Evolutionary conservation across 2,888 invertebrate species (phyloP).

Genomic region (Stratiomys singularior): DNA sequence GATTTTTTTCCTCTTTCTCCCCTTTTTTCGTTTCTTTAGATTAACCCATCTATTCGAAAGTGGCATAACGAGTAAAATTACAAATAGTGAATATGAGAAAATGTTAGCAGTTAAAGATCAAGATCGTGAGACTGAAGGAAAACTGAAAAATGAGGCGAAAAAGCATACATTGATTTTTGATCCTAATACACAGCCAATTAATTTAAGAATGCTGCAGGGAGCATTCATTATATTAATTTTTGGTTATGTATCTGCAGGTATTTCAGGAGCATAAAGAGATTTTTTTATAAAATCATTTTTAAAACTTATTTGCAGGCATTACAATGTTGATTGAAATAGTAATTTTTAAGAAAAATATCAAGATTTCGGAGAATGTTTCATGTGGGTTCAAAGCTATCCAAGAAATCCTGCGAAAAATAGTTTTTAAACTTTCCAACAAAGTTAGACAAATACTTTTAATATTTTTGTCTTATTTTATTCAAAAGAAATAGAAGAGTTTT

Average conservation of each 20-base stretch:
- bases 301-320: not conserved
- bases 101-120: slow-evolving; percentile 70
- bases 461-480: too few species aligned
- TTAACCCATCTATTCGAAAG: slow-evolving; percentile 80
- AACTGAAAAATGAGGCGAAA: slow-evolving; percentile 50
- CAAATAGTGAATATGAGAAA: slow-evolving; percentile 78
- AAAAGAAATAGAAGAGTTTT: too few species aligned
- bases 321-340: not conserved
- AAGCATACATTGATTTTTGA: slow-evolving; percentile 56
- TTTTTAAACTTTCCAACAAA: too few species aligned
- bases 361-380: too few species aligned
- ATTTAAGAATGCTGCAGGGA: slow-evolving; percentile 77
- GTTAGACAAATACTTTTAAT: too few species aligned
- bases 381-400: too few species aligned
- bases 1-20: too few species aligned
- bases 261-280: too few species aligned
- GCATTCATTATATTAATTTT: slow-evolving; percentile 77
- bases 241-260: slow-evolving; percentile 71
- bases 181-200: slow-evolving; percentile 70
- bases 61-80: slow-evolving; percentile 80
- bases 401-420: too few species aligned
- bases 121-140: slow-evolving; percentile 52
- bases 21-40: slow-evolving; percentile 63
- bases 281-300: not conserved
- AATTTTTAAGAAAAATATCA: too few species aligned